Base-by-base conservation (phyloP, 2,113 vertebrate genomes). In the Melanerpes formicivorus region DNA sequence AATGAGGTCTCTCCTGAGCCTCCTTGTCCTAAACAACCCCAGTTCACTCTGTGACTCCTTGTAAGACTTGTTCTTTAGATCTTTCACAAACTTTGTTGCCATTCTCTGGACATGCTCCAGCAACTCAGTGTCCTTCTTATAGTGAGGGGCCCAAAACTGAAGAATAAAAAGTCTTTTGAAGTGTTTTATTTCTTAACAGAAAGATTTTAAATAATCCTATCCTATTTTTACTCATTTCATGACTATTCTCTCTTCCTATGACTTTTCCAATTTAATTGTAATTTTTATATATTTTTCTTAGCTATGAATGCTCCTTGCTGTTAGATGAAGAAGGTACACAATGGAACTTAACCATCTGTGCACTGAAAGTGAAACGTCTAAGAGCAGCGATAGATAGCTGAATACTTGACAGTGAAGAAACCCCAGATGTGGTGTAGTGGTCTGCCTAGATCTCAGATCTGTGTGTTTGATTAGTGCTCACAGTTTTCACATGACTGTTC, bases 381-480 rank as follows among this genome's bases (percentile, higher is more conserved):
- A 85, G 48, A 73, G 50, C 50, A 76, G 48, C 40, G 18, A 8
- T 81, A 78, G 29, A 6, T 22, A 72, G 10, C n/a, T 70, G 73
- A 60, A 54, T 70, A 34, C 27, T 42, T 87, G n/a, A 32, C 29
- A 67, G 42, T 16, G 71, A 58, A 63, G 46, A 78, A 71, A 74
- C 66, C 7, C 0, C 18, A 76, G 56, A 65, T 71, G 22, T 2
- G 42, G 7, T 18, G 26, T 27, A 2, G 1, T 30, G 10, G 12
- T 85, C 14, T 3, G 1, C 5, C 4, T 46, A 19, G 26, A 15
- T 40, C 29, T 50, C 83, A 12, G 1, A 5, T 60, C 64, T 4
- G 1, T 3, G 3, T 26, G 10, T 60, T 66, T 64, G 59, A 11
- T 84, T n/a, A 44, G 27, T 0, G 0, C 25, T 80, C 0, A 0